Conservation (phyloP, 1,140 invertebrate genomes). For the Euura saliciscinereae region DNA sequence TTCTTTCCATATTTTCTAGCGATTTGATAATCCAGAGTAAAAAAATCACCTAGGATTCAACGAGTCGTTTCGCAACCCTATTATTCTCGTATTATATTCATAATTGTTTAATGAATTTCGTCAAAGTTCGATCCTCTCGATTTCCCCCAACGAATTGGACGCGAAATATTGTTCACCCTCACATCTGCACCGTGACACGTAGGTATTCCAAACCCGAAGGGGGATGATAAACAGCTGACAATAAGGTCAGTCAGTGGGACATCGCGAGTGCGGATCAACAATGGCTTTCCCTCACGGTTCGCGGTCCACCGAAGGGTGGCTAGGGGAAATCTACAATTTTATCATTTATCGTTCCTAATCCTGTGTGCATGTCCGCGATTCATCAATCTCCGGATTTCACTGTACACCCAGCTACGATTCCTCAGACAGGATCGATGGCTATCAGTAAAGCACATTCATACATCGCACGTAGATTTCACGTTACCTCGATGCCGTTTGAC, state of each 20-base stretch:
- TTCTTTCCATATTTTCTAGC: too few relatives aligned
- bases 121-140: too few relatives aligned
- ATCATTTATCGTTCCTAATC: slow-evolving; percentile 2
- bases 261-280: not conserved
- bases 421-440: too few relatives aligned
- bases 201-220: not conserved
- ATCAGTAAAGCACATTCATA: not conserved
- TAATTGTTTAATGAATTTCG: too few relatives aligned
- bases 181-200: not conserved
- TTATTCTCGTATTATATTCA: too few relatives aligned
- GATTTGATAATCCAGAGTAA: too few relatives aligned
- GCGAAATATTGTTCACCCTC: not conserved
- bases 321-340: not conserved
- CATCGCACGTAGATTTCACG: not conserved
- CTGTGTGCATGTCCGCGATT: not conserved
- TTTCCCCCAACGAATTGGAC: too few relatives aligned
- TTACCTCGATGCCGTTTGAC: not conserved
- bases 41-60: too few relatives aligned
- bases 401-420: too few relatives aligned
- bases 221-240: not conserved
- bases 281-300: not conserved
- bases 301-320: not conserved
- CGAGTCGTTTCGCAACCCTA: too few relatives aligned
- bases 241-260: not conserved
- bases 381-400: not conserved